Evolutionary conservation across 2,888 invertebrate genomes (phyloP), one percentile per base, ranked within the genome.

Genomic region (Desoria tigrina): DNA sequence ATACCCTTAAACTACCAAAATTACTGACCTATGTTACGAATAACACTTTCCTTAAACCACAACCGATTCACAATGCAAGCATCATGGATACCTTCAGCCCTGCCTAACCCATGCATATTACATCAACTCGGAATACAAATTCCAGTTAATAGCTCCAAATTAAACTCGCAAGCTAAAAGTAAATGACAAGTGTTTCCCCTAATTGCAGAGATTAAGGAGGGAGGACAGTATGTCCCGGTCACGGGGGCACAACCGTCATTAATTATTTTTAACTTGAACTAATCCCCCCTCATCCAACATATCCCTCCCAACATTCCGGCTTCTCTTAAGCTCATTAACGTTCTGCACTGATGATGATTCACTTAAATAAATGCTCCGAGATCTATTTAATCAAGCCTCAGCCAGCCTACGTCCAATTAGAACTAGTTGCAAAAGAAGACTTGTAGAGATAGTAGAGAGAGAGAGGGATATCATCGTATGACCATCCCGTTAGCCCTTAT

Each of bases 141-240:
- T n/a, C n/a, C n/a, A n/a, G n/a, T n/a, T n/a, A n/a, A n/a, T n/a
- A n/a, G n/a, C n/a, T n/a, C n/a, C n/a, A n/a, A n/a, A n/a, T n/a
- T n/a, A n/a, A n/a, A n/a, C n/a, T n/a, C n/a, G n/a, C n/a, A 51
- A 24, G 51, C 60, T 59, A 57, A 58, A 69, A 69, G 64, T 64
- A 69, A 66, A 69, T 66, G 64, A 69, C 64, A 60, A 66, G 66
- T 69, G 62, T 66, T 69, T 53, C 58, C 28, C 55, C 64, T 69
- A 66, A 65, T 66, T 67, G 45, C 63, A 53, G 58, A 14, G 45
- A 62, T 62, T 58, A 53, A 24, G 4, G 9, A 3, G 26, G 23
- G 51, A 4, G 27, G 14, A 21, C 7, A 28, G 54, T 32, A n/a
- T 16, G 32, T 32, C 54, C 26, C 18, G 26, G 32, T 32, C 54